Evolutionary conservation across 1,140 invertebrate species (phyloP), one percentile per base, ranked within the genome.

Genomic region (Aethina tumida): DNA sequence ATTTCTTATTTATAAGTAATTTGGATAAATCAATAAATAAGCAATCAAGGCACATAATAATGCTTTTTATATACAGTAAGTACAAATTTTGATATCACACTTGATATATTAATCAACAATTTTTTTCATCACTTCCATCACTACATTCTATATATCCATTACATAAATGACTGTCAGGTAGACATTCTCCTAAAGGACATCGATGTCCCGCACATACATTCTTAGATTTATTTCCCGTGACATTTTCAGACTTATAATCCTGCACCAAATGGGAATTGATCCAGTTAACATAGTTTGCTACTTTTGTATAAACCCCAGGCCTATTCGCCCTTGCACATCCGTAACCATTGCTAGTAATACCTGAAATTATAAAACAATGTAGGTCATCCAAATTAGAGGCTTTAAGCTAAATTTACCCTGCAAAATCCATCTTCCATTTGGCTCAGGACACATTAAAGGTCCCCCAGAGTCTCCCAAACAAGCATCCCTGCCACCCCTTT

Each of bases 241-340:
- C 15, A 40, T 40, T 34, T 2, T 35, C 29, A 16, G 18, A 9
- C 12, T 33, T 14, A 9, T 41, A 28, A 10, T 47, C 36, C 10
- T 43, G 43, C 16, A 42, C 31, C 5, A 52, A 39, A 27, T 55
- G 39, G 9, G 26, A 45, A 10, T 82, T 68, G 16, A 89, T 83
- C 77, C 84, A 89, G 20, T 74, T 69, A 10, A 87, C 59, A 59
- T 88, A 86, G 54, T 83, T 73, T 38, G 78, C 66, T 4, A 89
- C 84, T 60, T 87, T 86, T 0, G 87, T 90, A 64, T 92, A 93
- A 27, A 92, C 85, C 2, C 87, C 88, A 2, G 87, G 87, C 17
- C 83, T 66, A 57, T 84, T 82, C 1, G 81, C 78, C 39, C 81
- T 70, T 1, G 85, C 88, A 56, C 87, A 91, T 0, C 85, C 84